Base-by-base conservation (phyloP, 2,797 vertebrate species). In the Hybognathus amarus region DNA sequence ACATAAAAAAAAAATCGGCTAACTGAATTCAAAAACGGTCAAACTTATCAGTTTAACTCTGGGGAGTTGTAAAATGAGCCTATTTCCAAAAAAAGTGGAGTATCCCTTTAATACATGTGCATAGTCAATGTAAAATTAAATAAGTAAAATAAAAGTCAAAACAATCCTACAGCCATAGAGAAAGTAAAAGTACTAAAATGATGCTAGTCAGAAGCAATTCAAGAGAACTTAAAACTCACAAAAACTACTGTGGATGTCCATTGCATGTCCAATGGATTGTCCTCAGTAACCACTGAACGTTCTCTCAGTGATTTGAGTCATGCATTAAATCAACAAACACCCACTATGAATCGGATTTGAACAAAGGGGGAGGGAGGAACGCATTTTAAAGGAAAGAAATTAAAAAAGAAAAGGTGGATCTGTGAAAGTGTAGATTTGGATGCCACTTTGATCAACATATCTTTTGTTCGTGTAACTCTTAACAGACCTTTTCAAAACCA, bases 301-400 rank as follows among this genome's bases (percentile, higher is more conserved):
- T 74, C 20, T 77, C 56, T 78, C 42, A 67, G 59, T 67, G 77
- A 52, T 78, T 66, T 13, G 11, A 40, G 52, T 59, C 79, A 80
- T 80, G 79, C 79, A 80, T 69, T 70, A 83, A 83, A 77, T 69
- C 52, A 83, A 77, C 18, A 77, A 83, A 77, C 61, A 75, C 27
- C 33, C 61, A 82, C 70, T 42, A 83, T 83, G 64, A 77, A 69
- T 83, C 20, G 36, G 33, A 66, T 74, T 52, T 52, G 20, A 76
- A 82, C 63, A 63, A n/a, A 24, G 4, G 4, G 27, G 11, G 24
- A 36, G 30, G 24, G 59, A 8, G 22, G 24, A 18, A 1, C 27
- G 71, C 33, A 74, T 36, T 20, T 33, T 8, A 63, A 11, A 76
- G n/a, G 42, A 30, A 83, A 76, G 52, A n/a, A n/a, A 69, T 69